These are phyloP conservation scores for Pimpla rufipes DNA, from an alignment of 2,888 invertebrate genomes.

Conservation along the genomic window DNA sequence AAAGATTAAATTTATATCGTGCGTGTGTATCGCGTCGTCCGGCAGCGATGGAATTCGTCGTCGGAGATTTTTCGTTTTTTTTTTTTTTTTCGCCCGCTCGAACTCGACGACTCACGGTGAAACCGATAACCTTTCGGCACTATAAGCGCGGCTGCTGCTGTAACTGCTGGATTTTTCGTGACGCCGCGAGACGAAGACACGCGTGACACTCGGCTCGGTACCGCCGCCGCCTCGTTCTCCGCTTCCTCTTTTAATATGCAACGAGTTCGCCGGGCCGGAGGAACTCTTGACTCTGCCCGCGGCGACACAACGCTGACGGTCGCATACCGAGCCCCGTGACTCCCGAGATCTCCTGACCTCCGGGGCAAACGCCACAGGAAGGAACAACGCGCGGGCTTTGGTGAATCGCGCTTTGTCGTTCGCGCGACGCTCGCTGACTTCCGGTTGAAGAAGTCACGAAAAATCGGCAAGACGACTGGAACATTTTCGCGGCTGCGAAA, in stretches of 20 bases:
- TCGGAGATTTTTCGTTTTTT: slow-evolving; percentile 37
- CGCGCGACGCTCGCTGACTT: not conserved
- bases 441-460: slow-evolving; percentile 1
- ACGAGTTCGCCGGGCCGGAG: slow-evolving; percentile 75
- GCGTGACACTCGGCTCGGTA: slow-evolving; percentile 66
- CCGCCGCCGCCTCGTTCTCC: slow-evolving; percentile 73
- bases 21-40: slow-evolving; percentile 20
- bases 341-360: slow-evolving; percentile 65
- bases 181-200: slow-evolving; percentile 64
- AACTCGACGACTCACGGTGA: slow-evolving; percentile 56
- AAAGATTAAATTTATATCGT: slow-evolving; percentile 82
- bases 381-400: slow-evolving; percentile 40
- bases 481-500: too few species aligned
- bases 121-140: slow-evolving; percentile 80
- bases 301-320: slow-evolving; percentile 52
- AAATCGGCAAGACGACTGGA: not conserved
- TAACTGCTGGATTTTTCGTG: slow-evolving; percentile 2
- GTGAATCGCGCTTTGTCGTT: slow-evolving; percentile 19
- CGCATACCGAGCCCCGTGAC: slow-evolving; percentile 44
- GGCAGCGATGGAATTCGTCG: slow-evolving; percentile 37
- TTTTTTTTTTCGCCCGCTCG: not conserved
- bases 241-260: slow-evolving; percentile 84
- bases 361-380: slow-evolving; percentile 67
- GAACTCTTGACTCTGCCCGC: slow-evolving; percentile 77
- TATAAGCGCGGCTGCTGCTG: not conserved